Evolutionary conservation across 2,797 vertebrate species (phyloP).

Genomic region (Chelon labrosus): DNA sequence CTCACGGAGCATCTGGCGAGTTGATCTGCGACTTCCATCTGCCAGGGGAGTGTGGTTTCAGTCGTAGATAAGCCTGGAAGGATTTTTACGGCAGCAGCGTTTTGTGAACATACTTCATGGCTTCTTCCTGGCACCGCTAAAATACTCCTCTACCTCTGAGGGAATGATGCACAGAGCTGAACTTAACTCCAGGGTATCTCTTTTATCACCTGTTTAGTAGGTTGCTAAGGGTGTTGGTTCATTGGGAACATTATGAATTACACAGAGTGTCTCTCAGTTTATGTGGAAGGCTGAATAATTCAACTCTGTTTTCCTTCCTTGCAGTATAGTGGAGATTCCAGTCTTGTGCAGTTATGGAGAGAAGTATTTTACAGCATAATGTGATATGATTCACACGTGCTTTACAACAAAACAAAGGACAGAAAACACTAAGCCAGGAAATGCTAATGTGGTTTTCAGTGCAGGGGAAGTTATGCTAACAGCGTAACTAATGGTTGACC

Average conservation of each 20-base stretch:
- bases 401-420: too few relatives aligned
- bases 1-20: neutral
- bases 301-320: too few relatives aligned
- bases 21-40: neutral
- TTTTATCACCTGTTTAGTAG: neutral
- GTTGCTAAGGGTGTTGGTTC: neutral
- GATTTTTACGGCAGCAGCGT: neutral
- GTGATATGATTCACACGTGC: too few relatives aligned
- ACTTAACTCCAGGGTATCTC: neutral
- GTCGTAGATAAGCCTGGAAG: conserved; percentile 26
- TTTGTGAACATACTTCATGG: conserved; percentile 11
- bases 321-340: too few relatives aligned
- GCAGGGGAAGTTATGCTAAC: too few relatives aligned
- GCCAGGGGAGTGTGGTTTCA: neutral
- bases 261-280: neutral
- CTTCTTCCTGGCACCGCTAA: neutral
- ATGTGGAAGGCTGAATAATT: neutral
- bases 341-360: too few relatives aligned
- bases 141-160: neutral
- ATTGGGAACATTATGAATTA: neutral
- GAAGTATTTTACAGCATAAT: too few relatives aligned
- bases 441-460: too few relatives aligned
- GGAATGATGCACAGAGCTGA: neutral
- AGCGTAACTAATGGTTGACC: too few relatives aligned
- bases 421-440: too few relatives aligned